A percentile compares a stretch with the other conserved stretches of the same genome.
Conservation (phyloP, 1,140 invertebrate genomes). For the Zaprionus inermis region DNA sequence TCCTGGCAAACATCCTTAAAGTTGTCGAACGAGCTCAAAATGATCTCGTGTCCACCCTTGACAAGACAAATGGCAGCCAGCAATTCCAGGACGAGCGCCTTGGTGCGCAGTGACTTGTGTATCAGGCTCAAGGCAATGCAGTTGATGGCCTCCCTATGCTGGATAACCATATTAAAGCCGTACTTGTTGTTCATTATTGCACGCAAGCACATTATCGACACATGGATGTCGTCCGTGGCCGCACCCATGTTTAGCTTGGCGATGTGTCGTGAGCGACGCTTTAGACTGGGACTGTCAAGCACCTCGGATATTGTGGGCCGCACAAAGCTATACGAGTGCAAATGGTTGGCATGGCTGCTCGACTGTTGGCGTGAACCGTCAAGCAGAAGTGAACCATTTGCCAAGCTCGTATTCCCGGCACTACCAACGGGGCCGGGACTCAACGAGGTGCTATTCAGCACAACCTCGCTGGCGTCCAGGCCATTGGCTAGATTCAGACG, state of each 20-base stretch:
- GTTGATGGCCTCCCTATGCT: constrained; percentile 98
- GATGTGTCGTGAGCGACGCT: constrained; percentile 92
- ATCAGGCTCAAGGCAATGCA: constrained; percentile 98
- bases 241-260: constrained; percentile 98
- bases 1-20: constrained; percentile 97
- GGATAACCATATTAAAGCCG: constrained; percentile 99
- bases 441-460: constrained; percentile 57
- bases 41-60: constrained; percentile 99
- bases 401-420: constrained; percentile 62
- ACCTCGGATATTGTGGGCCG: constrained; percentile 87
- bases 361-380: constrained; percentile 45
- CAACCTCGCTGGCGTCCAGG: constrained; percentile 53
- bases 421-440: constrained; percentile 57
- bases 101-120: constrained; percentile 98
- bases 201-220: constrained; percentile 99
- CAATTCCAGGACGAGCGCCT: constrained; percentile 97
- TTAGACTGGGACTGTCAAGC: constrained; percentile 89
- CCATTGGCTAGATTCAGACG: constrained; percentile 71
- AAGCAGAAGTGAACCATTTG: constrained; percentile 55
- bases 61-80: constrained; percentile 98
- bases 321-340: constrained; percentile 85
- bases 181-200: constrained; percentile 99
- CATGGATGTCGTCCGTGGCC: constrained; percentile 99
- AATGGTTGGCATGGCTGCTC: constrained; percentile 36
- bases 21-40: constrained; percentile 98